Evolutionary conservation across 1,140 invertebrate species (phyloP).

Genomic region (Chymomyza costata): DNA sequence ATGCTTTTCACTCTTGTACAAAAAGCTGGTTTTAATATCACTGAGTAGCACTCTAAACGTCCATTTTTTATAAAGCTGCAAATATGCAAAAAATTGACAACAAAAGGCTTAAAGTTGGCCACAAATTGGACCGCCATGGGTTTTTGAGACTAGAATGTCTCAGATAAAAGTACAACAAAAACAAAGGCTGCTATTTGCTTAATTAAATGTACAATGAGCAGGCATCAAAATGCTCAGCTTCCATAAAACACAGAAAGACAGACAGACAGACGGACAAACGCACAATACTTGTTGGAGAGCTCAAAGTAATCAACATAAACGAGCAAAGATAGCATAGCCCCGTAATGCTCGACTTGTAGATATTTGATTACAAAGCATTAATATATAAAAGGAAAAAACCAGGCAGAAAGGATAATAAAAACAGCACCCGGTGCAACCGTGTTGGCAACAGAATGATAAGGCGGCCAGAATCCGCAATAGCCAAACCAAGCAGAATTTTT

Average conservation of each 20-base stretch:
- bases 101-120: slow-evolving; percentile 45
- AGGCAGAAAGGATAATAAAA: slow-evolving; percentile 24
- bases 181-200: slow-evolving; percentile 57
- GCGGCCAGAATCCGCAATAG: slow-evolving; percentile 26
- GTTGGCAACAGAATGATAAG: background rate
- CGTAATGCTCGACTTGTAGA: no score
- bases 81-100: slow-evolving; percentile 1
- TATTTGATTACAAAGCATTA: slow-evolving; percentile 65
- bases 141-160: slow-evolving; percentile 16
- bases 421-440: slow-evolving; percentile 11
- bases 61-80: no score
- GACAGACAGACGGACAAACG: slow-evolving; percentile 23
- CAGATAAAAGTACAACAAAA: slow-evolving; percentile 19
- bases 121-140: slow-evolving; percentile 39
- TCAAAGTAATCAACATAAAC: slow-evolving; percentile 49
- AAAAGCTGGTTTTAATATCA: no score
- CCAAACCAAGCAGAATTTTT: slow-evolving; percentile 5
- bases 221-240: slow-evolving; percentile 18
- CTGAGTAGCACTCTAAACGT: no score
- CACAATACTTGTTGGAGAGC: slow-evolving; percentile 33
- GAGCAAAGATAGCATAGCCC: slow-evolving; percentile 23
- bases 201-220: slow-evolving; percentile 53
- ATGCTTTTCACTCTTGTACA: no score
- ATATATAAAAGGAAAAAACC: slow-evolving; percentile 26
- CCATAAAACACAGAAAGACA: no score